Evolutionary conservation across 2,113 vertebrate species (phyloP).

Genomic region (Dolichotis patagonum): DNA sequence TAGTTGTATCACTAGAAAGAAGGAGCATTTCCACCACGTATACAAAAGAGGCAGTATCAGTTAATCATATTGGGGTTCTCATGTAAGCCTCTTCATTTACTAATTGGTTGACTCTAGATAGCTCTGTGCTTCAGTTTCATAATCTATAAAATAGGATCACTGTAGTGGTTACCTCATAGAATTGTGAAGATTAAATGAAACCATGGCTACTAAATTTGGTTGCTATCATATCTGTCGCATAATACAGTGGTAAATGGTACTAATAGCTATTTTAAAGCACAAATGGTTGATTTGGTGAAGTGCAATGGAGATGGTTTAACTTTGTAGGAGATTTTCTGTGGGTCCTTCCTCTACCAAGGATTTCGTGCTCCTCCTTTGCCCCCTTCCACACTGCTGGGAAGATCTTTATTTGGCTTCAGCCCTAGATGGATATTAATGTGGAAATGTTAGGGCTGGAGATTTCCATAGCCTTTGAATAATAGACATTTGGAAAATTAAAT

Average conservation of each 20-base stretch:
- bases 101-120: not conserved
- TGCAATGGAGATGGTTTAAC: not conserved
- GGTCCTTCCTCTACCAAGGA: not conserved
- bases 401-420: conserved; percentile 56
- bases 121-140: conserved; percentile 15
- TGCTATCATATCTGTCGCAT: not conserved
- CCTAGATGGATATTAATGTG: conserved; percentile 60
- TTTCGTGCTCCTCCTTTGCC: not conserved
- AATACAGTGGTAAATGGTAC: not conserved
- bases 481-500: conserved; percentile 84
- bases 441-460: conserved; percentile 61
- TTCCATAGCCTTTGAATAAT: conserved; percentile 68
- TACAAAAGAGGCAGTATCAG: not conserved
- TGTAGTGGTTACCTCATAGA: not conserved
- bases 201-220: not conserved
- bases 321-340: not conserved
- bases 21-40: not conserved
- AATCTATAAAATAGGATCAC: not conserved
- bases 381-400: not conserved
- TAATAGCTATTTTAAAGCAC: not conserved
- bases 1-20: not conserved
- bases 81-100: not conserved
- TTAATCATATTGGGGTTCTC: not conserved
- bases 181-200: conserved; percentile 8
- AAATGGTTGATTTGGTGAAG: not conserved